A percentile compares a stretch with the other conserved stretches of the same genome.
phyloP scores from a whole-genome alignment of 30 jellyfish, hydroid and myxozoan genomes.

The Catostylus mosaicus region DNA sequence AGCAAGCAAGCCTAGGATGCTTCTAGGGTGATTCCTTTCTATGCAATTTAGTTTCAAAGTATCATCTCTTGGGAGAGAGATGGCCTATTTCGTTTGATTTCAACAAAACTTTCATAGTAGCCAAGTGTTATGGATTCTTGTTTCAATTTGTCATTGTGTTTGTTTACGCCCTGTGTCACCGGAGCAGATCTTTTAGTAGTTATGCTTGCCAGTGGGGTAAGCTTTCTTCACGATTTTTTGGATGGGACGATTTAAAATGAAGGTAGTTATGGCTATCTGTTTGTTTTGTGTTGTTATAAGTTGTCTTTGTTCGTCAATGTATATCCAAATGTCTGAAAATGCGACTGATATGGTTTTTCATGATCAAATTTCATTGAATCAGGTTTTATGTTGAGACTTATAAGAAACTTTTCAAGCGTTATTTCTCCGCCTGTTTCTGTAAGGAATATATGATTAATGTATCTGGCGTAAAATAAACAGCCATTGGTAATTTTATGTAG shows the following conservation, averaged over 20 bases:
- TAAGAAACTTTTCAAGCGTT: slow-evolving; percentile 7
- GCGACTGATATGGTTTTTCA: slow-evolving; percentile 12
- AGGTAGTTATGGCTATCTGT: slow-evolving; percentile 29
- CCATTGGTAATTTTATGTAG: slow-evolving; percentile 10
- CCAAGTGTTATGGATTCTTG: slow-evolving; percentile 23
- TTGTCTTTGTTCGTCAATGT: slow-evolving; percentile 33
- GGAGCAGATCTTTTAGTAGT: slow-evolving; percentile 43
- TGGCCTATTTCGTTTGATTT: not conserved
- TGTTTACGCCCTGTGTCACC: not conserved
- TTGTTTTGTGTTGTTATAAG: slow-evolving; percentile 16
- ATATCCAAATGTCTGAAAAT: slow-evolving; percentile 26
- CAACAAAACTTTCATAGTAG: not conserved
- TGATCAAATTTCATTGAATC: slow-evolving; percentile 31
- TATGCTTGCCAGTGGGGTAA: slow-evolving; percentile 35
- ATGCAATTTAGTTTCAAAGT: not conserved
- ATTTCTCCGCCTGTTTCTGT: slow-evolving; percentile 19
- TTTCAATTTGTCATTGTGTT: not conserved
- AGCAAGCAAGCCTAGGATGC: too few relatives aligned
- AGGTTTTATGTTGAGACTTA: slow-evolving; percentile 28
- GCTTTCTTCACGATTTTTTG: slow-evolving; percentile 32
- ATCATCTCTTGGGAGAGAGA: not conserved
- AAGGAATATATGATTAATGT: slow-evolving; percentile 48
- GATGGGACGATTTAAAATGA: slow-evolving; percentile 34
- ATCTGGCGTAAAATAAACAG: slow-evolving; percentile 33
- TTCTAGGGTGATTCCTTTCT: too few relatives aligned